Percentiles rank a stretch among this genome's conserved stretches.
Evolutionary conservation across 1,140 invertebrate genomes (phyloP).

Genomic region (Trichonephila inaurata): DNA sequence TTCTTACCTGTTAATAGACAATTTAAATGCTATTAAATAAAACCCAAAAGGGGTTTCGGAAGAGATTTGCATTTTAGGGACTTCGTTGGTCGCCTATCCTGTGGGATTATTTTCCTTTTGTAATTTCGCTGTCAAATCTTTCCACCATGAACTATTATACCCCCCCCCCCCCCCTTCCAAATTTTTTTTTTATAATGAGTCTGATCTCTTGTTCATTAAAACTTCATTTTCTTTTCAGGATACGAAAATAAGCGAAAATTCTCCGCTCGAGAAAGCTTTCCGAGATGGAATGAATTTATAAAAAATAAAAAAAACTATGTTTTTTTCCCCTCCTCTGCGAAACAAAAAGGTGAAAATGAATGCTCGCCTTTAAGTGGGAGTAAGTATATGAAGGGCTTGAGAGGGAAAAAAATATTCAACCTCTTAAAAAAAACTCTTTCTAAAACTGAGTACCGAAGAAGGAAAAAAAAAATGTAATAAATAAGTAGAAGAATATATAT

Average conservation of each 20-base stretch:
- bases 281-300: no score
- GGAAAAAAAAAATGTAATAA: background rate
- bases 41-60: no score
- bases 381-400: background rate
- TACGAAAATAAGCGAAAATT: background rate
- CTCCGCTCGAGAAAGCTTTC: no score
- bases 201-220: background rate
- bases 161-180: background rate
- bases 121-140: background rate
- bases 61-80: no score
- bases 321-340: background rate
- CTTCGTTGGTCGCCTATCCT: no score
- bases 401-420: background rate
- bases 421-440: constrained; percentile 1
- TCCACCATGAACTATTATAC: background rate
- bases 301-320: background rate
- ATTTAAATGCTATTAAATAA: no score
- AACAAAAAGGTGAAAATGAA: constrained; percentile 33
- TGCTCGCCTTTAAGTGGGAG: background rate
- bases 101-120: background rate
- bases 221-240: constrained; percentile 8
- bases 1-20: no score
- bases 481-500: background rate
- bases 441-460: background rate
- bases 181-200: background rate